These are phyloP conservation scores for Protodeltote pygarga DNA, from an alignment of 2,888 invertebrate genomes.

Conservation along the genomic window DNA sequence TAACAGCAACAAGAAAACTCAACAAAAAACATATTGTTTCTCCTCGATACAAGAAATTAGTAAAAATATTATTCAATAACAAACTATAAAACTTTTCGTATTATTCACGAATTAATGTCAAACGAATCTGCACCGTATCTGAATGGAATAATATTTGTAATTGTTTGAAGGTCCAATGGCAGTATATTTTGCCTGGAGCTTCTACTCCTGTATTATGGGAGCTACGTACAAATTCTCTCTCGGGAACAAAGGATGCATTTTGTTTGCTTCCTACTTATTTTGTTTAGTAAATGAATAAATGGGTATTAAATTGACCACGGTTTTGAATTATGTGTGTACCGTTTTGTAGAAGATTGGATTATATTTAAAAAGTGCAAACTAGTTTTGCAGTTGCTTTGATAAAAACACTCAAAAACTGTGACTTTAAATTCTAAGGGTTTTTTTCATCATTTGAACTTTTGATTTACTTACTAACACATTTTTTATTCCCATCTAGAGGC, in stretches of 20 bases:
- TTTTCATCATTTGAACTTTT: too few species aligned
- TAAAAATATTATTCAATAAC: conserved; percentile 5
- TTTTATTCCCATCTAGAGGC: too few species aligned
- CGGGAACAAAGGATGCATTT: conserved; percentile 51
- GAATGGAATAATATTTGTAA: conserved; percentile 21
- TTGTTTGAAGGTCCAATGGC: conserved; percentile 29
- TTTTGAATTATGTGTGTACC: conserved; percentile 17
- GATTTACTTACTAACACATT: too few species aligned
- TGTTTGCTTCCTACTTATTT: conserved; percentile 48
- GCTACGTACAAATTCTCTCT: conserved; percentile 44
- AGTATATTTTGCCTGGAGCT: conserved; percentile 35
- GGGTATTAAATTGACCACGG: conserved; percentile 46
- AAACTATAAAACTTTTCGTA: conserved; percentile 22
- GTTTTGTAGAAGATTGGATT: neutral
- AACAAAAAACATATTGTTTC: too few species aligned
- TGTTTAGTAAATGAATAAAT: conserved; percentile 49
- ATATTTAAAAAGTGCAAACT: neutral
- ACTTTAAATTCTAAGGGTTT: too few species aligned
- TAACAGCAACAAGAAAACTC: too few species aligned
- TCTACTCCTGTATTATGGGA: conserved; percentile 21
- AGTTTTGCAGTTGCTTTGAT: too few species aligned
- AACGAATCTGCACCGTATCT: conserved; percentile 4
- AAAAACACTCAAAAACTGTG: too few species aligned
- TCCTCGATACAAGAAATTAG: neutral
- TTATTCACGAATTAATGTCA: conserved; percentile 2